Evolutionary conservation across 92 coral and sea anemone genomes (phyloP).

Genomic region (Bergia puertoricense): DNA sequence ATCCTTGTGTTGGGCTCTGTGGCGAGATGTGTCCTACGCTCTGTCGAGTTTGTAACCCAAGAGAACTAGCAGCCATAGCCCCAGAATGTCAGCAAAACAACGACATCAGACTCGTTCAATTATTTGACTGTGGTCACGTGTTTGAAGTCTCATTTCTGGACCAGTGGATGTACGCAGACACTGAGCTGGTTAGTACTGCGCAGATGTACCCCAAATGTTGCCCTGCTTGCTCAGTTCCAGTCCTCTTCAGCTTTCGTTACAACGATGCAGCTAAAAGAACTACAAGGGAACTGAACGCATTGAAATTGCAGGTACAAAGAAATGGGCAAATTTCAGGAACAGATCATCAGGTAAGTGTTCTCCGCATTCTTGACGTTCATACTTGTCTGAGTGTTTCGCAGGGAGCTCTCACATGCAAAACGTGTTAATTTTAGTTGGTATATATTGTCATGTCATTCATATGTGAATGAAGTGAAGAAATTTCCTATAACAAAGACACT

Average conservation of each 20-base stretch:
- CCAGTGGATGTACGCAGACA: constrained; percentile 53
- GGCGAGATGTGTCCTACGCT: constrained; percentile 77
- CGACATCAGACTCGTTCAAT: constrained; percentile 56
- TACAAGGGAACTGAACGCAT: not conserved
- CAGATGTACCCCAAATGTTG: not conserved
- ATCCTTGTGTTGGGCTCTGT: constrained; percentile 79
- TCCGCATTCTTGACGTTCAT: too few species aligned
- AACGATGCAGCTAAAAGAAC: not conserved
- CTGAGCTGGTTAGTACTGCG: not conserved
- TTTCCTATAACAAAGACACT: too few species aligned
- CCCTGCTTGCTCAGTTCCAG: constrained; percentile 18
- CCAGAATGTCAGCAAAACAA: constrained; percentile 28
- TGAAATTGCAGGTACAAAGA: not conserved
- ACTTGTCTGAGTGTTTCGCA: too few species aligned
- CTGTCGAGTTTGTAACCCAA: constrained; percentile 60
- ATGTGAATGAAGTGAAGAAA: too few species aligned
- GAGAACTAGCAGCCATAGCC: constrained; percentile 51
- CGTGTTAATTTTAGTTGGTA: too few species aligned
- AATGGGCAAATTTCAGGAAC: not conserved
- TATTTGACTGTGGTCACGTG: constrained; percentile 68
- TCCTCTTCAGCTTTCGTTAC: constrained; percentile 27
- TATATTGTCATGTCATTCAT: too few species aligned
- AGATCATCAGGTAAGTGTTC: too few species aligned
- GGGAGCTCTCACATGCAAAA: too few species aligned
- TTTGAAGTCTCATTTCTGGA: constrained; percentile 65